phyloP scores from a whole-genome alignment of 2,888 invertebrate genomes.

The Xanthia icteritia region DNA sequence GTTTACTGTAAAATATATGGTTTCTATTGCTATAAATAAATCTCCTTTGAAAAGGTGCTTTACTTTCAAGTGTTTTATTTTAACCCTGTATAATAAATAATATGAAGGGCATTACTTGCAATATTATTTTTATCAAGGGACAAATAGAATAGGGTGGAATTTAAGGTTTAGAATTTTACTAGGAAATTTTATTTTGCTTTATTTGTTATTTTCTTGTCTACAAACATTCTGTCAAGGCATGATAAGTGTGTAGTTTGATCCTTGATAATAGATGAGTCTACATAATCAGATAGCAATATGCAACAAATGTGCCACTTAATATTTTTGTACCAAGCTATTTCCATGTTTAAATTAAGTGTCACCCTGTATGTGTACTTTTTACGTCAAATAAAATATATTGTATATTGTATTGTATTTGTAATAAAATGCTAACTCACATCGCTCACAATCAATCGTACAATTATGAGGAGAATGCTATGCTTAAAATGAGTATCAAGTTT shows the following conservation, averaged over 20 bases:
- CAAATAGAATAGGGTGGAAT: too few relatives aligned
- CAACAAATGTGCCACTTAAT: slow-evolving; percentile 27
- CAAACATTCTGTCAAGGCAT: slow-evolving; percentile 15
- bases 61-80: background rate
- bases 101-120: background rate
- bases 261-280: slow-evolving; percentile 15
- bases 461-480: slow-evolving; percentile 19
- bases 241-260: slow-evolving; percentile 17
- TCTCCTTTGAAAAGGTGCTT: background rate
- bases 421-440: slow-evolving; percentile 40
- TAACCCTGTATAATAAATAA: too few relatives aligned
- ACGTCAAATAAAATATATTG: too few relatives aligned
- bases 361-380: too few relatives aligned
- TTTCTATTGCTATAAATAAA: background rate
- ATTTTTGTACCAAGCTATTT: too few relatives aligned
- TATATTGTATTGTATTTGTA: too few relatives aligned
- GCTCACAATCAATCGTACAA: slow-evolving; percentile 50
- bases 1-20: background rate
- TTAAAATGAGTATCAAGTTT: background rate
- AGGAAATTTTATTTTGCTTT: too few relatives aligned
- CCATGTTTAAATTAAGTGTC: too few relatives aligned
- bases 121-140: background rate
- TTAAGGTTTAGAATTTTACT: too few relatives aligned
- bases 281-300: slow-evolving; percentile 25
- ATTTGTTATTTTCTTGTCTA: background rate